phyloP scores from a whole-genome alignment of 2,797 vertebrate species.

The Anguilla pacifica region DNA sequence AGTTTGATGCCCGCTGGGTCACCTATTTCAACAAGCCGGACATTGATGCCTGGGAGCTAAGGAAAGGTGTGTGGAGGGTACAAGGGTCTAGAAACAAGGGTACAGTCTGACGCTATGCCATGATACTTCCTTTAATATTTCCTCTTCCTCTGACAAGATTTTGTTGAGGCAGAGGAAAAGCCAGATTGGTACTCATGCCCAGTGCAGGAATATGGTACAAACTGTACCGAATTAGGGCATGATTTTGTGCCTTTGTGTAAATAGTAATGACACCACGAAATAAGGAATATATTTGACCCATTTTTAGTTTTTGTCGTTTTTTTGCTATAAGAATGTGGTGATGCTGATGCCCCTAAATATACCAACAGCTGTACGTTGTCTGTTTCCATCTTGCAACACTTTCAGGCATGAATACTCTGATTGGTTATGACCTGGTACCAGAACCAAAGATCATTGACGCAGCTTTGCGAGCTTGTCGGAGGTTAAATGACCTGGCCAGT shows the following conservation, averaged over 20 bases:
- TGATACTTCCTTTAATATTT: neutral
- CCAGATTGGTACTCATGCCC: neutral
- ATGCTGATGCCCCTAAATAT: neutral
- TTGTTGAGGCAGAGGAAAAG: neutral
- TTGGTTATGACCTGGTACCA: slow-evolving; percentile 91
- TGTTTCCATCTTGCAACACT: slow-evolving; percentile 11
- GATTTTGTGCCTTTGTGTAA: neutral
- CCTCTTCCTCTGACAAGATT: neutral
- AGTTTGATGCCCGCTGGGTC: slow-evolving; percentile 95
- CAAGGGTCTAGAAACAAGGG: too few species aligned
- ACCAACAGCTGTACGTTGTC: neutral
- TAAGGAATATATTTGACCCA: neutral
- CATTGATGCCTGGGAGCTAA: slow-evolving; percentile 92
- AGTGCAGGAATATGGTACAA: neutral
- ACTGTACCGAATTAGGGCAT: neutral
- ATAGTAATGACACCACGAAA: neutral
- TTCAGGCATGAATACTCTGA: slow-evolving; percentile 90
- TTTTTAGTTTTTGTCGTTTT: neutral
- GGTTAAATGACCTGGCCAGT: slow-evolving; percentile 91
- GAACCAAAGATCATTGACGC: slow-evolving; percentile 95
- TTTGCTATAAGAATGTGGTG: neutral
- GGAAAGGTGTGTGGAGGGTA: slow-evolving; percentile 78
- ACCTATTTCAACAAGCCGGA: slow-evolving; percentile 95
- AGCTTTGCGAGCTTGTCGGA: slow-evolving; percentile 88
- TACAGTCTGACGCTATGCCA: neutral